A percentile compares a stretch with the other conserved stretches of the same genome.
These are phyloP conservation scores for Apotomis turbidana DNA, from an alignment of 2,888 invertebrate genomes.

Conservation along the genomic window DNA sequence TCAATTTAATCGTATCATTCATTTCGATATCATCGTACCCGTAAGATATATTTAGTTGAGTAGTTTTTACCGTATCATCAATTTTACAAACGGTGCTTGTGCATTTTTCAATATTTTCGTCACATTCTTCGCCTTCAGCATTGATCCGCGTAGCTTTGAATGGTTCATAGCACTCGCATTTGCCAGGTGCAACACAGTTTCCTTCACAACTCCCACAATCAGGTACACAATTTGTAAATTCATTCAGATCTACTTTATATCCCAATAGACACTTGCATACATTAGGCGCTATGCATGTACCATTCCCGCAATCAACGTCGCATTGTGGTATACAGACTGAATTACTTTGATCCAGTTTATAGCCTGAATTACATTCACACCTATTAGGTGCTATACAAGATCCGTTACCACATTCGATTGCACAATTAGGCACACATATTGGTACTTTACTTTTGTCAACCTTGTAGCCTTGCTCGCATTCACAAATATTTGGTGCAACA, in stretches of 20 bases:
- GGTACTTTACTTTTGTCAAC: slow-evolving; percentile 5
- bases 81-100: slow-evolving; percentile 40
- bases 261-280: slow-evolving; percentile 54
- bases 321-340: slow-evolving; percentile 46
- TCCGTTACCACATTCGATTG: slow-evolving; percentile 70
- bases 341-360: slow-evolving; percentile 20
- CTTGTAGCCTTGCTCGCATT: slow-evolving; percentile 33
- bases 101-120: slow-evolving; percentile 42
- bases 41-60: slow-evolving; percentile 12
- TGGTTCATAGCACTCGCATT: slow-evolving; percentile 65
- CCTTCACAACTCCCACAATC: slow-evolving; percentile 48
- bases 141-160: slow-evolving; percentile 41
- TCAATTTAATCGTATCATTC: not conserved
- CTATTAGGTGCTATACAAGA: slow-evolving; percentile 71
- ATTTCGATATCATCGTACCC: slow-evolving; percentile 25
- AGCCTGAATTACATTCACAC: slow-evolving; percentile 67
- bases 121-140: slow-evolving; percentile 36
- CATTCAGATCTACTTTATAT: slow-evolving; percentile 42
- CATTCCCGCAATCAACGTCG: slow-evolving; percentile 47
- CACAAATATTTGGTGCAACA: slow-evolving; percentile 42
- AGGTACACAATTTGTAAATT: slow-evolving; percentile 44
- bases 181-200: slow-evolving; percentile 48
- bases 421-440: slow-evolving; percentile 69
- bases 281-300: slow-evolving; percentile 49
- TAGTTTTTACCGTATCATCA: slow-evolving; percentile 2